Evolutionary conservation across 2,888 invertebrate species (phyloP), one percentile per base, ranked within the genome.

Genomic region (Liposcelis brunnea): DNA sequence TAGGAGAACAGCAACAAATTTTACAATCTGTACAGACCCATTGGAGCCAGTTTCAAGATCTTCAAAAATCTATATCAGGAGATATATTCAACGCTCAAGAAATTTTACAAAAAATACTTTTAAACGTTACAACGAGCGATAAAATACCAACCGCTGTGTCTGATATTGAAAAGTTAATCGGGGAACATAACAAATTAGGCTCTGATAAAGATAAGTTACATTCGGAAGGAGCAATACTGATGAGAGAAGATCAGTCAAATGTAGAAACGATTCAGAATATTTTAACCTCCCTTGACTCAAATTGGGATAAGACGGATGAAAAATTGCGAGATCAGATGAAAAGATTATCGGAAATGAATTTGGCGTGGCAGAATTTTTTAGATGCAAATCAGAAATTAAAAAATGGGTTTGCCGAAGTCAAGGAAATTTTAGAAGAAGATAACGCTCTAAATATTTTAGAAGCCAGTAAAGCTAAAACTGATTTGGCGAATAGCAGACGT

Each of bases 221-320:
- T 54, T 76, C 77, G 55, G 80, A 85, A 65, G 87, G 85, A 1
- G 68, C 81, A 45, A 71, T 77, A 54, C 63, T 87, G 51, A 77
- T 87, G 75, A 77, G 81, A 57, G 79, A 83, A 65, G 81, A 91
- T 63, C 77, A 83, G 56, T 72, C 77, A 44, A 82, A 82, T 52
- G 77, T 82, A 62, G 77, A 81, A 0, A 73, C 75, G 1, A 78
- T 89, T 48, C 89, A 90, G 61, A 81, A 81, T 53, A 76, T 78
- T 40, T 62, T 90, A 1, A 70, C 84, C 1, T 72, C 80, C 1
- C 73, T 84, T 35, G 87, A 89, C 56, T 74, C 77, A 46, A 78
- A 77, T 52, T 89, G 83, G 75, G 86, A 86, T 58, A 78, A 79
- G 60, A 67, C 83, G 1, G 77, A 78, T 44, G 79, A 83, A 51